Base-by-base conservation (phyloP, 2,113 vertebrate species). In the Hippocampus barbouri region DNA sequence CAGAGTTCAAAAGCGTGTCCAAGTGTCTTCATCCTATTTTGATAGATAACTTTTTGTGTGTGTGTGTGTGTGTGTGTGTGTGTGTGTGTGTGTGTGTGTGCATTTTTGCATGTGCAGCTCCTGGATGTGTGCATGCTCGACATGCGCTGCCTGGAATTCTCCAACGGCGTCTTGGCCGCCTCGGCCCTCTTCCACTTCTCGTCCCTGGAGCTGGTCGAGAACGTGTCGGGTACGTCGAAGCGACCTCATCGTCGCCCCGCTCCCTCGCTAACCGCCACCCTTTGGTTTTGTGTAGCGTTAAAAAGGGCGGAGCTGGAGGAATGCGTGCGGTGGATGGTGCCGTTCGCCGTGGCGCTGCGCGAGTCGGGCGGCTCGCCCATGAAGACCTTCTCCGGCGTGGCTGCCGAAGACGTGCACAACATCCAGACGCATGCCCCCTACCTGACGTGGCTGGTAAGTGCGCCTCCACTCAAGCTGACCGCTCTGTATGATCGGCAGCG, bases 161-260 rank as follows among this genome's bases (percentile, higher is more conserved):
- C 95, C 0, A 94, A 95, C 0, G 92, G 96, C 4, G 63, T 97
- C 2, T 93, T 98, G 3, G 96, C 97, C 54, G 97, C 96, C 34
- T 95, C 96, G 2, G 97, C 96, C 61, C 87, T 99, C 47, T 99
- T 97, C 85, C 97, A 99, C 80, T 99, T 98, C 89, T 97, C 96
- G 0, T 98, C 95, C 0, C 76, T 94, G 53, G 96, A 98, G 63
- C 49, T 99, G 75, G 95, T 96, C 87, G 92, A 96, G 71, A 97
- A 91, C 23, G 97, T 98, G 81, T 96, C 97, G 65, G 97, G 97
- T 99, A 40, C 43, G 53, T 57, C 8, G 1, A 3, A 5, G 4
- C 2, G 5, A 8, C 4, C 25, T 21, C 45, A 14, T 38, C 43
- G 3, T 0, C 9, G 2, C 20, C 21, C 10, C 11, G 4, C 6